Conservation (phyloP, 2,797 vertebrate species). For the Sternotherus odoratus region DNA sequence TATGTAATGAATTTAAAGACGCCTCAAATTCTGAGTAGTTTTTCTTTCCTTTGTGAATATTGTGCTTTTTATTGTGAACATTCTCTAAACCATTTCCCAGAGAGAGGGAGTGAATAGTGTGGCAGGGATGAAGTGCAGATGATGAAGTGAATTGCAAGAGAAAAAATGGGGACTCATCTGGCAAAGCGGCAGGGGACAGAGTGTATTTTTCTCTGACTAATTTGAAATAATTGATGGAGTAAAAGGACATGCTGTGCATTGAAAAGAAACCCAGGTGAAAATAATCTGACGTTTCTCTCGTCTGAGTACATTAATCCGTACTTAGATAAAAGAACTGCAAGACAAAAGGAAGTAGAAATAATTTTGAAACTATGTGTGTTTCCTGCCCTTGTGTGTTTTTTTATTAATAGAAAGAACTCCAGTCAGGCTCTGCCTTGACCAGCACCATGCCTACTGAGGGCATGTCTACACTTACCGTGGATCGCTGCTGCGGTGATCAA, state of each 20-base stretch:
- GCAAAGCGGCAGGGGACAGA: background rate
- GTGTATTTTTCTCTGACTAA: background rate
- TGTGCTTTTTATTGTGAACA: background rate
- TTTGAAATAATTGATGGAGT: background rate
- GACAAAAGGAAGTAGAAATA: conserved; percentile 35
- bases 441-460: background rate
- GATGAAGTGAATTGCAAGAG: conserved; percentile 8
- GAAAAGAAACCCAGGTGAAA: conserved; percentile 36
- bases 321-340: background rate
- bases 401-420: conserved; percentile 53
- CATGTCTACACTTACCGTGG: no score
- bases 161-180: background rate
- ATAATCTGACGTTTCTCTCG: background rate
- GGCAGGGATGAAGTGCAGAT: background rate
- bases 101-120: background rate
- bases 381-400: conserved; percentile 44
- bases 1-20: background rate
- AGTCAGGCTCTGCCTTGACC: conserved; percentile 51
- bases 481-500: no score
- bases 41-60: background rate
- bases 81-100: background rate
- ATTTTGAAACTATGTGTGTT: conserved; percentile 16
- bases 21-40: background rate
- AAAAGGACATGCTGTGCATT: background rate
- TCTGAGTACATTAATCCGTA: conserved; percentile 35